These are phyloP conservation scores for Pagrus major DNA, from an alignment of 2,113 vertebrate genomes.

Conservation along the genomic window DNA sequence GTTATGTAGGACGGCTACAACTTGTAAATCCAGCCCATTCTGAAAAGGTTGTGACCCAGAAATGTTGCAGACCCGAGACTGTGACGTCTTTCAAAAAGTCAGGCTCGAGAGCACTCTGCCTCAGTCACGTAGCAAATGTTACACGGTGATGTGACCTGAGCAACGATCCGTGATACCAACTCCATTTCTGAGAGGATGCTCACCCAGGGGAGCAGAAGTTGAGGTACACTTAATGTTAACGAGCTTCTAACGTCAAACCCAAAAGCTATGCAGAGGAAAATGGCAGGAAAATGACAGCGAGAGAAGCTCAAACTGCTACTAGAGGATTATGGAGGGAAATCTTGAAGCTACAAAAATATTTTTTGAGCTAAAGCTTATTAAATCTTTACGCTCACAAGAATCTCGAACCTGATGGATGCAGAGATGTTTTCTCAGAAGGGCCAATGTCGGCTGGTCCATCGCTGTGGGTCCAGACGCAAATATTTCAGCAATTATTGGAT, in stretches of 20 bases:
- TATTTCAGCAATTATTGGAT: background rate
- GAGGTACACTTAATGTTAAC: slow-evolving; percentile 17
- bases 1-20: background rate
- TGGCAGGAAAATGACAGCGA: background rate
- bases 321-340: background rate
- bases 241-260: slow-evolving; percentile 20
- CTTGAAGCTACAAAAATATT: background rate
- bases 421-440: no score
- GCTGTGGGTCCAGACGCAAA: background rate
- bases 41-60: background rate
- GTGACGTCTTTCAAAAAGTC: background rate
- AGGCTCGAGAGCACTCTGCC: slow-evolving; percentile 18
- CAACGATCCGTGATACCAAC: slow-evolving; percentile 10
- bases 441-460: no score
- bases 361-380: background rate
- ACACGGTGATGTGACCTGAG: slow-evolving; percentile 2
- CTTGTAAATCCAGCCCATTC: background rate
- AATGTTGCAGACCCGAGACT: background rate
- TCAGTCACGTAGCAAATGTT: background rate
- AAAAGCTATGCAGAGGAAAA: slow-evolving; percentile 13
- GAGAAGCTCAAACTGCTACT: background rate
- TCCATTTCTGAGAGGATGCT: slow-evolving; percentile 17
- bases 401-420: background rate
- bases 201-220: slow-evolving; percentile 10
- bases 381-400: background rate